Evolutionary conservation across 2,113 vertebrate species (phyloP).

Genomic region (Rousettus leschenaultii): DNA sequence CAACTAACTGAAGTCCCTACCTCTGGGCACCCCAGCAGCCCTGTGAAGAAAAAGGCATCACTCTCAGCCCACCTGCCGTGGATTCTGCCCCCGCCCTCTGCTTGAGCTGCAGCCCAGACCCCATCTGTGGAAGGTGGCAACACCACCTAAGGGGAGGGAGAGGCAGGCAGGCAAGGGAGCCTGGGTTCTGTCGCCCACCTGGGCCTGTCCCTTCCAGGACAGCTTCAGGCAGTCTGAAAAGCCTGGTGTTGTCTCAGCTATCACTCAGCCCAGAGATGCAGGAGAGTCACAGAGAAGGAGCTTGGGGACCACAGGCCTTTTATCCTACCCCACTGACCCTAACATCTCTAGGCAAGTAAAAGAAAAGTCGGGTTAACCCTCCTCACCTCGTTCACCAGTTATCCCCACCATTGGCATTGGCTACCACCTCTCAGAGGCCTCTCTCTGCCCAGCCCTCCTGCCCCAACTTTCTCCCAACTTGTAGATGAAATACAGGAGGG

Average conservation of each 20-base stretch:
- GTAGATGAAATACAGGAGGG: background rate
- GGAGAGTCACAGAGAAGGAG: background rate
- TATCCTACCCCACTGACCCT: background rate
- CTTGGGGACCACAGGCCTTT: background rate
- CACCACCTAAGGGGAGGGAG: background rate
- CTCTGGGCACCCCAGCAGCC: background rate
- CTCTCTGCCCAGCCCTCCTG: background rate
- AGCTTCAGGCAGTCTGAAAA: conserved; percentile 61
- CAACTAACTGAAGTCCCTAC: background rate
- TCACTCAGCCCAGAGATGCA: fast-evolving
- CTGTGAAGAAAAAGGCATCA: background rate
- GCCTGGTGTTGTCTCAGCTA: conserved; percentile 58
- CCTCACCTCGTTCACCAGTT: background rate
- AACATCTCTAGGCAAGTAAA: background rate
- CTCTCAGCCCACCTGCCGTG: background rate
- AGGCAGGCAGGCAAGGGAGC: background rate
- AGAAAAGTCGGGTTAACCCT: background rate
- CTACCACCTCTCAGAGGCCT: background rate
- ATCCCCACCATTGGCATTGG: background rate
- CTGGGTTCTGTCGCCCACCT: conserved; percentile 6
- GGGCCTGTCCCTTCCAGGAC: background rate
- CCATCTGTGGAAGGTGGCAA: background rate
- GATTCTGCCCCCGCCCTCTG: background rate
- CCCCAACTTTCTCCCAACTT: background rate
- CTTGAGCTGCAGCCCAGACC: background rate